Conservation (phyloP, 2,888 invertebrate genomes). For the Cheilosia vernalis region DNA sequence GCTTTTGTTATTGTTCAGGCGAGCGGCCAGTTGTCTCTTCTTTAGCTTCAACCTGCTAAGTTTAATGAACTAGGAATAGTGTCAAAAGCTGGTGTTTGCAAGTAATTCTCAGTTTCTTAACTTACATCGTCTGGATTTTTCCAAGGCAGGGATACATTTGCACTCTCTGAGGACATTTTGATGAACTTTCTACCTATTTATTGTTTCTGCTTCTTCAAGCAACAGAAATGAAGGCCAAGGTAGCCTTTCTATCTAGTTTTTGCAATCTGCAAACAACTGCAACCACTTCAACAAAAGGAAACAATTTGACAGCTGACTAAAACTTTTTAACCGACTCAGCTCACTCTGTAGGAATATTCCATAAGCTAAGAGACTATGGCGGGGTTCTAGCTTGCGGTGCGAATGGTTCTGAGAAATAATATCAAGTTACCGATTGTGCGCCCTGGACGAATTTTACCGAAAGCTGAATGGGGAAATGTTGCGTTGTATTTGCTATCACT, state of each 20-base stretch:
- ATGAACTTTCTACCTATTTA: neutral
- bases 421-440: too few relatives aligned
- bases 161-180: slow-evolving; percentile 78
- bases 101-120: neutral
- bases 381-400: too few relatives aligned
- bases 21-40: slow-evolving; percentile 90
- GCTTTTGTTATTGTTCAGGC: slow-evolving; percentile 84
- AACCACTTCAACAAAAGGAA: neutral
- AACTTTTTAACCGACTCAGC: too few relatives aligned
- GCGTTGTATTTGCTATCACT: too few relatives aligned
- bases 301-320: slow-evolving; percentile 14
- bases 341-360: neutral
- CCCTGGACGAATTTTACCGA: too few relatives aligned
- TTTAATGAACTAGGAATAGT: slow-evolving; percentile 82
- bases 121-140: slow-evolving; percentile 82
- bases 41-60: slow-evolving; percentile 90
- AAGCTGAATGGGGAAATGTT: too few relatives aligned
- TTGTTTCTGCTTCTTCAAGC: neutral
- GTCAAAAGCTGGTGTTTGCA: neutral
- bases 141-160: slow-evolving; percentile 78
- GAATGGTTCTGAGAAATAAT: neutral
- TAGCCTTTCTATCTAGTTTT: neutral
- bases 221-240: neutral
- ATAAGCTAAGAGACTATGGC: neutral
- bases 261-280: too few relatives aligned